Conservation (phyloP, 2,113 vertebrate genomes). For the Zeus faber region DNA sequence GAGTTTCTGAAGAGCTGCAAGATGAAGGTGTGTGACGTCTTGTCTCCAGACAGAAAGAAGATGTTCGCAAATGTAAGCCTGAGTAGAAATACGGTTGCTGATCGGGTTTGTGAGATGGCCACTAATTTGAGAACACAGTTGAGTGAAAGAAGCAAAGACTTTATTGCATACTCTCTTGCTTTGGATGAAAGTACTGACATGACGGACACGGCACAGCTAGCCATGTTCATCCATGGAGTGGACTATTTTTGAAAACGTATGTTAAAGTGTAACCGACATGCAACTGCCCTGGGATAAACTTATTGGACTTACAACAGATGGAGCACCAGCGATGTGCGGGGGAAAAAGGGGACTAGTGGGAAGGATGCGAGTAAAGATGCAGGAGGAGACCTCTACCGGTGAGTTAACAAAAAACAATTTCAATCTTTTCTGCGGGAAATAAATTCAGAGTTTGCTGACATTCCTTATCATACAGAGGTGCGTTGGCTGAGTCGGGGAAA, state of each 20-base stretch:
- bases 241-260: too few species aligned
- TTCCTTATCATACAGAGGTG: conserved; percentile 31
- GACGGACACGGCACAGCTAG: too few species aligned
- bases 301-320: too few species aligned
- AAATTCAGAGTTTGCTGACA: conserved; percentile 7
- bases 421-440: conserved; percentile 10
- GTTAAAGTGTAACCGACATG: too few species aligned
- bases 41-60: conserved; percentile 19
- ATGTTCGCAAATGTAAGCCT: conserved; percentile 13
- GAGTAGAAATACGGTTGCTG: conserved; percentile 23
- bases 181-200: conserved; percentile 44
- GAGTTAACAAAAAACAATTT: too few species aligned
- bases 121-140: conserved; percentile 20
- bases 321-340: too few species aligned
- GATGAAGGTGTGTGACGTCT: conserved; percentile 27
- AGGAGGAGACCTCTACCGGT: too few species aligned
- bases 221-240: too few species aligned
- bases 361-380: too few species aligned
- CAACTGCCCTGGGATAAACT: too few species aligned
- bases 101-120: conserved; percentile 13
- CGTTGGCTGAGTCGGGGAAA: conserved; percentile 25
- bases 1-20: too few species aligned
- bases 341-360: too few species aligned
- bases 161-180: conserved; percentile 34
- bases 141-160: conserved; percentile 21